These are phyloP conservation scores for Helicorthomorpha holstii DNA, from an alignment of 1,140 invertebrate genomes.

Conservation along the genomic window DNA sequence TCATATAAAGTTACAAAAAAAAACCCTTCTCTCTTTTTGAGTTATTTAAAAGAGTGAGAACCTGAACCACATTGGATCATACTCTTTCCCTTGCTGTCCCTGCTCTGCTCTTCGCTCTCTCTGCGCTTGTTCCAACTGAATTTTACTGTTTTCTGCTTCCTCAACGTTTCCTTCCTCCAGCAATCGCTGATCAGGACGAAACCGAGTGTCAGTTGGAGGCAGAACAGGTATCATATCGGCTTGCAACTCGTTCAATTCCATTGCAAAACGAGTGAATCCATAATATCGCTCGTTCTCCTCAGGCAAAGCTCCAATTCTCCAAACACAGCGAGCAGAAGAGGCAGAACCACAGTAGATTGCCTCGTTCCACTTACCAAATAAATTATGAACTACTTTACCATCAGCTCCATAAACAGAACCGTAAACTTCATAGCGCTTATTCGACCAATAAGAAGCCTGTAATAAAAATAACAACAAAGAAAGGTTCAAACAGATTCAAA, in stretches of 20 bases:
- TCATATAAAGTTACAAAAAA: no score
- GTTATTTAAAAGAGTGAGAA: no score
- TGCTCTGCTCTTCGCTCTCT: conserved; percentile 42
- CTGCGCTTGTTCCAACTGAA: conserved; percentile 46
- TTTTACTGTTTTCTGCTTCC: conserved; percentile 50
- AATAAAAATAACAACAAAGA: background rate
- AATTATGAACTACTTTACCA: conserved; percentile 39
- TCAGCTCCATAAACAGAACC: conserved; percentile 41
- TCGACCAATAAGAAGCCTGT: conserved; percentile 59
- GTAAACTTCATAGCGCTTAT: conserved; percentile 55
- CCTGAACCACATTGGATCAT: conserved; percentile 46
- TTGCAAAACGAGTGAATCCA: conserved; percentile 67
- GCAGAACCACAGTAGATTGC: conserved; percentile 55
- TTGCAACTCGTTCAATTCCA: conserved; percentile 64
- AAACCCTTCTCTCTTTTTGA: no score
- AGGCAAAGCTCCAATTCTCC: conserved; percentile 60
- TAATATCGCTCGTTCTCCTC: conserved; percentile 64
- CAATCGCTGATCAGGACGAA: conserved; percentile 38
- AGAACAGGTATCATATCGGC: conserved; percentile 39
- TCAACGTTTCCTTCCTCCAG: conserved; percentile 58
- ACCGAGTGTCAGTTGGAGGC: conserved; percentile 56
- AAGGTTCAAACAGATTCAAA: background rate
- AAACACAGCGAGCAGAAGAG: conserved; percentile 49
- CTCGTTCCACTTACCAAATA: conserved; percentile 70
- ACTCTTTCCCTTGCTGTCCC: conserved; percentile 33